A percentile compares a stretch with the other conserved stretches of the same genome.
phyloP scores from a whole-genome alignment of 2,888 invertebrate genomes.

The Drosophila ustulata region DNA sequence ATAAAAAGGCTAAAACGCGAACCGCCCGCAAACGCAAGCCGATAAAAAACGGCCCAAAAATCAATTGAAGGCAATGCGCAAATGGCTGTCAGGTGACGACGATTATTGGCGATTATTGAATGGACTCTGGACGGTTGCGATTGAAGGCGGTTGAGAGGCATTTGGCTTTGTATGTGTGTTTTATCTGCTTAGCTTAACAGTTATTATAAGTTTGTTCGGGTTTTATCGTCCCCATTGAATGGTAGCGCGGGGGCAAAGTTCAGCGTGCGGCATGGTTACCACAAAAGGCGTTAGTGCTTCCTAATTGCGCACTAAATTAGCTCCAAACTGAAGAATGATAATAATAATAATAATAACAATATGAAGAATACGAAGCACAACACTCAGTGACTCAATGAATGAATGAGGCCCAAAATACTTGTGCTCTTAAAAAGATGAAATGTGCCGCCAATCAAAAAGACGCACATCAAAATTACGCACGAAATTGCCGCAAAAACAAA shows the following conservation, averaged over 20 bases:
- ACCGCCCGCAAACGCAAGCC: neutral
- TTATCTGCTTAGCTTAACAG: slow-evolving; percentile 66
- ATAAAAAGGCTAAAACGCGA: slow-evolving; percentile 47
- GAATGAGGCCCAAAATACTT: slow-evolving; percentile 10
- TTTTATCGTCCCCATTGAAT: slow-evolving; percentile 73
- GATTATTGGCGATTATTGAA: slow-evolving; percentile 7
- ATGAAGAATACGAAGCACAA: slow-evolving; percentile 13
- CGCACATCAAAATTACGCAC: slow-evolving; percentile 74
- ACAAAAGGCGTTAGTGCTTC: slow-evolving; percentile 67
- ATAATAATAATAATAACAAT: slow-evolving; percentile 14
- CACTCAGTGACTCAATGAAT: slow-evolving; percentile 13
- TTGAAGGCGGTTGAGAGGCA: slow-evolving; percentile 11
- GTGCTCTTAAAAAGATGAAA: slow-evolving; percentile 56
- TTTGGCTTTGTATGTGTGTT: slow-evolving; percentile 8
- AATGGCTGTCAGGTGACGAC: slow-evolving; percentile 64
- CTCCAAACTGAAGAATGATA: slow-evolving; percentile 27
- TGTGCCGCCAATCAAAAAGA: slow-evolving; percentile 76
- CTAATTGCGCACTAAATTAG: slow-evolving; percentile 79
- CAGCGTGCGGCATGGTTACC: slow-evolving; percentile 67
- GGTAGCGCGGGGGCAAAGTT: slow-evolving; percentile 57
- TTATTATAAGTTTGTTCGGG: slow-evolving; percentile 46
- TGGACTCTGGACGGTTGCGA: slow-evolving; percentile 67
- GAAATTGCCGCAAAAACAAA: slow-evolving; percentile 72
- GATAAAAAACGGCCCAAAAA: slow-evolving; percentile 27
- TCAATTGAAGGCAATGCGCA: slow-evolving; percentile 48